phyloP scores from a whole-genome alignment of 1,140 invertebrate species.

The Armadillidium nasatum region DNA sequence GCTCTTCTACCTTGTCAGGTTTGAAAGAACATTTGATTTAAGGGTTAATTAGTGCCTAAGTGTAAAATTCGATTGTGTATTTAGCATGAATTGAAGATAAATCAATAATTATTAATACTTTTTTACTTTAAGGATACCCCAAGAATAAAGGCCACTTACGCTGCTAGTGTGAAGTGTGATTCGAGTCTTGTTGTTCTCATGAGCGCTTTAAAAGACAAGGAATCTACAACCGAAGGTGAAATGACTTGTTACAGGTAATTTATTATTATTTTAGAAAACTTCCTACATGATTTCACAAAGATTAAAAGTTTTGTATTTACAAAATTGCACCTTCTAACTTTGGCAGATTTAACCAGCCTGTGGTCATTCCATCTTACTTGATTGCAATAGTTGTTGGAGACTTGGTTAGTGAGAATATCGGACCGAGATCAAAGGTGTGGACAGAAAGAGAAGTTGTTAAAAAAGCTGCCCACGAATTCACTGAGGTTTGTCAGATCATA shows the following conservation, averaged over 20 bases:
- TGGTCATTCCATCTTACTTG: conserved; percentile 57
- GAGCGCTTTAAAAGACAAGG: conserved; percentile 70
- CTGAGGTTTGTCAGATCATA: conserved; percentile 51
- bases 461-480: conserved; percentile 78
- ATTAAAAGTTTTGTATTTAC: not conserved
- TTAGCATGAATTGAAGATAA: not conserved
- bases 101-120: not conserved
- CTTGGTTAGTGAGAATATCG: conserved; percentile 68
- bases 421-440: conserved; percentile 79
- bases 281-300: no score
- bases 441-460: conserved; percentile 81
- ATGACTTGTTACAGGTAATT: no score
- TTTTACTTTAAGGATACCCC: conserved; percentile 73
- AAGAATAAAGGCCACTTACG: conserved; percentile 80
- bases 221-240: conserved; percentile 26
- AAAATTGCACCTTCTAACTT: not conserved
- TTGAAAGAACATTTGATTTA: not conserved
- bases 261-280: no score
- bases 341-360: conserved; percentile 40
- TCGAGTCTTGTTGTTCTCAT: conserved; percentile 74
- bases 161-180: conserved; percentile 73
- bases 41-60: no score
- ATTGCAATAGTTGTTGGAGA: conserved; percentile 83
- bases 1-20: conserved; percentile 73
- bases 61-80: not conserved